Conservation (phyloP, 2,888 invertebrate species). For the Syrphus vitripennis region DNA sequence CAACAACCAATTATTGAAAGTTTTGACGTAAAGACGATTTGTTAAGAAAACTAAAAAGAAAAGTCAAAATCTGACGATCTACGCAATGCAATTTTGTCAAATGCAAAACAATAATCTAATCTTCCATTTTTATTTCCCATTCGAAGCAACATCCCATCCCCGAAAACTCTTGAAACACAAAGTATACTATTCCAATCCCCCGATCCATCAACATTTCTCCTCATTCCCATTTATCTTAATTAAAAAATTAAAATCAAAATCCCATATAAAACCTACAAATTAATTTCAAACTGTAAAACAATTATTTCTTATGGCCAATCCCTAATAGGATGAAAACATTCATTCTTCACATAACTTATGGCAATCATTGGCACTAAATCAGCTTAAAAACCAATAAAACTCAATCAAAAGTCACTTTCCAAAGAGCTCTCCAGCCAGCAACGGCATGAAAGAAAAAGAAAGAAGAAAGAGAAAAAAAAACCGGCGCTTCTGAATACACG, state of each 20-base stretch:
- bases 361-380: constrained; percentile 12
- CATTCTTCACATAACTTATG: background rate
- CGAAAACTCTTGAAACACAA: no score
- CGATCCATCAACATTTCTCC: no score
- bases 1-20: no score
- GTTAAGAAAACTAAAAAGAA: no score
- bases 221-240: background rate
- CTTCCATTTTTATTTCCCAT: no score
- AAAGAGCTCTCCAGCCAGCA: no score
- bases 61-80: no score
- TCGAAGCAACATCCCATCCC: no score
- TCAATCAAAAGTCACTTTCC: constrained; percentile 35
- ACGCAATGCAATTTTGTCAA: no score
- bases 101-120: no score
- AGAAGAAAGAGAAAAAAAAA: background rate
- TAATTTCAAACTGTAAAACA: background rate
- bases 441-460: background rate
- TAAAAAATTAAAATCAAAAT: background rate
- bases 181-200: no score
- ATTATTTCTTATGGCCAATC: background rate
- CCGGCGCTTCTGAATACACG: background rate
- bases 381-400: constrained; percentile 54
- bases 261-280: background rate
- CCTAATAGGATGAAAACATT: background rate
- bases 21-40: no score